Conservation (phyloP, 1,140 invertebrate genomes). For the Cotesia glomerata region DNA sequence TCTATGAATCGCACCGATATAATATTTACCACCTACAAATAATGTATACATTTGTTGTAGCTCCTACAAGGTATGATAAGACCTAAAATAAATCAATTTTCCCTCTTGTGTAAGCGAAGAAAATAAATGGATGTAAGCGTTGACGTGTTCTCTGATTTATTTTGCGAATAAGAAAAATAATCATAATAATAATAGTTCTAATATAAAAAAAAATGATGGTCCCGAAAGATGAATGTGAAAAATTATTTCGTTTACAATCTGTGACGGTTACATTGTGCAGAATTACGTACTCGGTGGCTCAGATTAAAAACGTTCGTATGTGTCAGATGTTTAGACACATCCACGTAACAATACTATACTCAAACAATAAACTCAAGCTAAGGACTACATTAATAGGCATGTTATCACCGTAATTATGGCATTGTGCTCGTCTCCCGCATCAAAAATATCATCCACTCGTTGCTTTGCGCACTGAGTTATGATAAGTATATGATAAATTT, state of each 20-base stretch:
- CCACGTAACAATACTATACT: too few species aligned
- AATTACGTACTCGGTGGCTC: not conserved
- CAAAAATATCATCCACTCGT: slow-evolving; percentile 22
- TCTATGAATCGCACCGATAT: not conserved
- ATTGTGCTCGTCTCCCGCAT: slow-evolving; percentile 18
- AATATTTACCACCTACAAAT: too few species aligned
- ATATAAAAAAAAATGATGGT: too few species aligned
- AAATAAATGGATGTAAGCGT: slow-evolving; percentile 1
- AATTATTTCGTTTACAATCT: slow-evolving; percentile 19
- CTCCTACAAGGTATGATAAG: not conserved
- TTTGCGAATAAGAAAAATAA: too few species aligned
- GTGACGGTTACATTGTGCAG: slow-evolving; percentile 10
- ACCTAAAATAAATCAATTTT: not conserved
- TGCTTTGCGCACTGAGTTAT: not conserved
- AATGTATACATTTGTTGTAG: too few species aligned
- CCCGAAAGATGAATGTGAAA: not conserved
- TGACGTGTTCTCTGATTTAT: slow-evolving; percentile 4
- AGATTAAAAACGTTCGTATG: not conserved
- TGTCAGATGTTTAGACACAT: not conserved
- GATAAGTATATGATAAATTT: slow-evolving; percentile 35
- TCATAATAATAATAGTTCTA: too few species aligned
- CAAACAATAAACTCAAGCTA: too few species aligned
- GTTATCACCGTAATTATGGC: not conserved
- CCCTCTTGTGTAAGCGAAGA: not conserved
- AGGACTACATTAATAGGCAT: not conserved